phyloP scores from a whole-genome alignment of 2,888 invertebrate species.

The Sacculina carcini region DNA sequence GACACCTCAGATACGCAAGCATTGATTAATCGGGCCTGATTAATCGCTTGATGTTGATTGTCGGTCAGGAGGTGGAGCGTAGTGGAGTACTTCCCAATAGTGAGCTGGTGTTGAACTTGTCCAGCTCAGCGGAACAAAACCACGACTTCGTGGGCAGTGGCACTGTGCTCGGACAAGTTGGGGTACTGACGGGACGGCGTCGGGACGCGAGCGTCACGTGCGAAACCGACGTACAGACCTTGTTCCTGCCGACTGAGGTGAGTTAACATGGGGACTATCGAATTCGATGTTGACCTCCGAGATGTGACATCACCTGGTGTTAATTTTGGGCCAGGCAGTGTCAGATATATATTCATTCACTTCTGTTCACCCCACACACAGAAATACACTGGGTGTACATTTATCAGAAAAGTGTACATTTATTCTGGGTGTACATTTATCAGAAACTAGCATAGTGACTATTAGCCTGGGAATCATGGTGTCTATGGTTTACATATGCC shows the following conservation, averaged over 20 bases:
- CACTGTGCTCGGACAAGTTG: conserved; percentile 32
- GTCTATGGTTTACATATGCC: neutral
- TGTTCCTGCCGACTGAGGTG: conserved; percentile 18
- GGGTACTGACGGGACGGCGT: conserved; percentile 29
- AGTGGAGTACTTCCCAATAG: conserved; percentile 28
- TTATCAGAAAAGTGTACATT: too few relatives aligned
- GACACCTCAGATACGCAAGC: too few relatives aligned
- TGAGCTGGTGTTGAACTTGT: conserved; percentile 27
- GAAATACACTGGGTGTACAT: too few relatives aligned
- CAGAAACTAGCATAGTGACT: too few relatives aligned
- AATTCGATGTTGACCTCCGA: conserved; percentile 19
- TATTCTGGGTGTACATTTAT: too few relatives aligned
- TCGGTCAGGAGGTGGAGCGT: conserved; percentile 18
- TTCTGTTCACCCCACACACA: too few relatives aligned
- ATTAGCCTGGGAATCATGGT: too few relatives aligned
- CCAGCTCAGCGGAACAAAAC: too few relatives aligned
- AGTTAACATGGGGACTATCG: conserved; percentile 22
- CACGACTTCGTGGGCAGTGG: conserved; percentile 32
- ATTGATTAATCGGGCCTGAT: too few relatives aligned
- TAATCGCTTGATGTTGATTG: neutral
- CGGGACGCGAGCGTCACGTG: conserved; percentile 30
- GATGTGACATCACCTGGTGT: conserved; percentile 17
- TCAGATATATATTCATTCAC: too few relatives aligned
- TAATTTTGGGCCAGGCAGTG: conserved; percentile 23
- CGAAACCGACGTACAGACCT: conserved; percentile 29